phyloP scores from a whole-genome alignment of 92 coral and sea anemone species.

The Heteractis magnifica region DNA sequence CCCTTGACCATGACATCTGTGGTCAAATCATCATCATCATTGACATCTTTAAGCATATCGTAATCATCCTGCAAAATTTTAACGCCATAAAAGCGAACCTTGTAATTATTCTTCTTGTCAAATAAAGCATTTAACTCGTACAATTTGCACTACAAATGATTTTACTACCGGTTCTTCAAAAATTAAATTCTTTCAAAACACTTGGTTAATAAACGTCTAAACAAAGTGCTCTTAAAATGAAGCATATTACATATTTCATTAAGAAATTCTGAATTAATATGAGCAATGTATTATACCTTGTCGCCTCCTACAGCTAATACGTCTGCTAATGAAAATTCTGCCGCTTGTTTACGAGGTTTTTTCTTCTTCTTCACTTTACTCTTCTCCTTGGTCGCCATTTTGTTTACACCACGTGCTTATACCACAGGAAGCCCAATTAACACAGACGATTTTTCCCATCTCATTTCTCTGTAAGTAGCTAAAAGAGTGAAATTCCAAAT shows the following conservation, averaged over 20 bases:
- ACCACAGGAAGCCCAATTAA: conserved; percentile 30
- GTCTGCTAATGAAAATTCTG: conserved; percentile 65
- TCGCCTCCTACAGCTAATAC: conserved; percentile 92
- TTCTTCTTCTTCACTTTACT: conserved; percentile 51
- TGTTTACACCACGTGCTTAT: conserved; percentile 69
- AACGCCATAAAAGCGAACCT: background rate
- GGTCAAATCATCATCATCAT: conserved; percentile 40
- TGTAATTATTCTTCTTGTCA: no score
- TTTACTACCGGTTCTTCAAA: no score
- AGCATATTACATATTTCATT: background rate
- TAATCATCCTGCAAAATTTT: conserved; percentile 67
- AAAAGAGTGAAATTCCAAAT: no score
- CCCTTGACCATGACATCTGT: conserved; percentile 13
- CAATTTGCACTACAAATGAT: no score
- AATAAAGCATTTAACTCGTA: no score
- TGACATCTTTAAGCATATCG: conserved; percentile 81
- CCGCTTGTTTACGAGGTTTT: conserved; percentile 42
- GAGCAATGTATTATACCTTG: conserved; percentile 52
- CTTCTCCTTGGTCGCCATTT: conserved; percentile 88
- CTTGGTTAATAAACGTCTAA: background rate
- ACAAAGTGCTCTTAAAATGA: no score
- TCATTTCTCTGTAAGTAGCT: no score
- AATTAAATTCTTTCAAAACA: background rate
- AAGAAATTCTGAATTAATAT: background rate
- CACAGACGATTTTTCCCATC: no score